These are phyloP conservation scores for Zapornia atra DNA, from an alignment of 2,113 vertebrate genomes.

Conservation along the genomic window DNA sequence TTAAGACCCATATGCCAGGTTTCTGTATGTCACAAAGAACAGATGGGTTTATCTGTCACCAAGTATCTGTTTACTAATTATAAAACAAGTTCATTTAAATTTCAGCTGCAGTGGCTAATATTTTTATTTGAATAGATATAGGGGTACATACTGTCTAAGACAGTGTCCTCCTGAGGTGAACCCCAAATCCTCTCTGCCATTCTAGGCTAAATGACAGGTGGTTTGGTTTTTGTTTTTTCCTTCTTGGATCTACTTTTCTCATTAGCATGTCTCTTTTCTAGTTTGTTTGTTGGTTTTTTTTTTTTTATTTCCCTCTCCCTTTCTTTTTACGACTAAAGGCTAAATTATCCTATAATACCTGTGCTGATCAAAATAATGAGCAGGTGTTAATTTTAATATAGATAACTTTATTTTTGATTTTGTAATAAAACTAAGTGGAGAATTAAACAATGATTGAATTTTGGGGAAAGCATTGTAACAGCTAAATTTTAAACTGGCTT, in stretches of 20 bases:
- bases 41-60: not conserved
- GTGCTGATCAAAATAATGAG: not conserved
- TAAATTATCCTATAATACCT: not conserved
- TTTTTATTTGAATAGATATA: not conserved
- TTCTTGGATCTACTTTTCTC: not conserved
- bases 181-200: not conserved
- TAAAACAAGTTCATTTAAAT: not conserved
- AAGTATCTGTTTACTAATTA: not conserved
- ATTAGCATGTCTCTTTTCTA: not conserved
- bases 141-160: too few species aligned
- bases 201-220: rapidly evolving
- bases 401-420: not conserved
- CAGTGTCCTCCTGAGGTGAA: not conserved
- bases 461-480: not conserved
- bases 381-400: not conserved
- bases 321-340: not conserved
- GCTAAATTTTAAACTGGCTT: not conserved
- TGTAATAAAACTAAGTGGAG: not conserved
- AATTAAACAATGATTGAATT: slow-evolving; percentile 5
- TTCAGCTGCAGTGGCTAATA: not conserved
- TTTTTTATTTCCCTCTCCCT: not conserved
- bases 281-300: not conserved
- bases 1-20: not conserved
- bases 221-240: not conserved
- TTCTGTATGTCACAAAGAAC: not conserved